Evolutionary conservation across 1,140 invertebrate species (phyloP), one percentile per base, ranked within the genome.

Genomic region (Orussus abietinus): DNA sequence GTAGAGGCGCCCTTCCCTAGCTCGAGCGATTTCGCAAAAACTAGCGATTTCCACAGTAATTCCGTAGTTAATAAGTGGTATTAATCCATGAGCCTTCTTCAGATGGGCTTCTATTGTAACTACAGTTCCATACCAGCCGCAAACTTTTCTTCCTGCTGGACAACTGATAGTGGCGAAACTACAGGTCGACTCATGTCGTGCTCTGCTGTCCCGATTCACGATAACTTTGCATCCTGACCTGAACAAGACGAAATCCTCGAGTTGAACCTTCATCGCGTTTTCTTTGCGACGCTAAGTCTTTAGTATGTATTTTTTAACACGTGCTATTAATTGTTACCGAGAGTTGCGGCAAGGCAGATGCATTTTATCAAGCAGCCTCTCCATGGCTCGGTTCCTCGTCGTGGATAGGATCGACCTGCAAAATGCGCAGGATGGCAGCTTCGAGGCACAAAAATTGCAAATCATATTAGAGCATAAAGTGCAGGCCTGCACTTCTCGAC

Each of bases 151-250:
- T 3, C 32, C 35, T 3, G 49, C 29, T 1, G 49, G 49, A 15
- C 58, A 60, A 2, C 19, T 1, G 2, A 41, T 38, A 5, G 13
- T 1, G 5, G 36, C 18, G 11, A 35, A 53, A 22, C 30, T 46
- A 14, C 58, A 60, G 11, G 40, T 34, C 33, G 46, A 38, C 26
- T 60, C 55, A 40, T 60, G 58, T 6, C 26, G 18, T 4, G 25
- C 28, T 53, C 51, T 49, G 3, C 19, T 46, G 5, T 53, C 46
- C 2, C 25, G 38, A 14, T 39, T 14, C 10, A 57, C 3, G 1
- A 49, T 9, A 1, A 39, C 13, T 30, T 46, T 20, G 33, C 57
- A 59, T 0, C 57, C 57, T 5, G 30, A 36, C 19, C 57, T 59
- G 31, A 11, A 37, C 37, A 44, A 22, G n/a, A 25, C 12, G 28